Evolutionary conservation across 2,888 invertebrate species (phyloP), one percentile per base, ranked within the genome.

Genomic region (Neelides folsomi): DNA sequence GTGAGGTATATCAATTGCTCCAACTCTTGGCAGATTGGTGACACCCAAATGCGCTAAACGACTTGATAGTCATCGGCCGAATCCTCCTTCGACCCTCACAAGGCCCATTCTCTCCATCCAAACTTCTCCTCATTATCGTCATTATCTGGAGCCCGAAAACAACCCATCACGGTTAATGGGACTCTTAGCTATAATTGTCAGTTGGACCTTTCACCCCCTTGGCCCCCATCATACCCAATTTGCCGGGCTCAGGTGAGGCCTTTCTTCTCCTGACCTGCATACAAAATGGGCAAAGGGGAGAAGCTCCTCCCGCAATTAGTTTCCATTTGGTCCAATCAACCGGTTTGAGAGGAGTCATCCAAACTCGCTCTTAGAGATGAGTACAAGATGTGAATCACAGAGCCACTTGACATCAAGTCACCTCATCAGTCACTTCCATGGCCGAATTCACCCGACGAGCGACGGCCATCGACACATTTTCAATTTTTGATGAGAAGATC

Each of bases 31-130:
- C 54, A 55, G 53, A 57, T 59, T 55, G 59, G 55, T 57, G 59
- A 59, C 57, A 59, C 52, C 55, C 57, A 59, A 59, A 53, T 57
- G 57, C 57, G 59, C 55, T 57, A 59, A 59, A 59, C 55, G 59
- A 53, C 12, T 12, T 15, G 15, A 42, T 15, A 16, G 19, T 42
- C 42, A 15, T 12, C 12, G 19, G 42, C 3, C 3, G 16, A 42
- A 19, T 6, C 5, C 19, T 12, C 43, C 49, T 37, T 44, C 41
- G 49, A 47, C 41, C 41, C 36, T 49, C 41, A 44, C 36, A 53
- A 56, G 37, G 20, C 47, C 48, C 50, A 55, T 51, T 52, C 44
- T 49, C 40, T 49, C 47, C 47, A 15, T 4, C 37, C 49, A 54
- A 51, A 49, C 49, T 46, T 57, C 47, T 48, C 52, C 52, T 54